Base-by-base conservation (phyloP, 2,113 vertebrate genomes). In the Uria lomvia region DNA sequence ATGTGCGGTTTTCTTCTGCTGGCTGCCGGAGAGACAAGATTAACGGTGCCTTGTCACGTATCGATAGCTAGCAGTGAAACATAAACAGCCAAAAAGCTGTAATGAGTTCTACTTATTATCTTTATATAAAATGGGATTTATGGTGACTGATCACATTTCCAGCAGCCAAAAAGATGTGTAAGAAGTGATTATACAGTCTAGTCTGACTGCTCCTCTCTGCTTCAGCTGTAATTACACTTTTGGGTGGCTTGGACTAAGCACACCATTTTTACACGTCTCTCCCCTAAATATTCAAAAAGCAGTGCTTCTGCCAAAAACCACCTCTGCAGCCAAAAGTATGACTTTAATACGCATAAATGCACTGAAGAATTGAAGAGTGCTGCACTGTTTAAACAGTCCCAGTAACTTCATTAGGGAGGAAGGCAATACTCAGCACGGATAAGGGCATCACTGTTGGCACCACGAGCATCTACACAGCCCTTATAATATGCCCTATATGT, bases 81-180 rank as follows among this genome's bases (percentile, higher is more conserved):
- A 88, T 68, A 86, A 89, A 94, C 76, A 91, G 70, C 36, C 86
- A 94, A 89, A 95, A 95, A 88, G 70, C 58, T 90, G 62, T 79
- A 96, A 95, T 50, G 73, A 90, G 58, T 60, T 88, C 68, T 70
- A 90, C 75, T 88, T 70, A 76, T 26, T 81, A 60, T 87, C 89
- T 91, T 89, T 73, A 89, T 73, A 90, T 82, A 91, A 85, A 91
- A 59, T 0, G 12, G 73, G 84, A 96, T 91, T 95, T 96, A 92
- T 66, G 38, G 60, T 12, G 50, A 90, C 72, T 91, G 62, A 95
- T 72, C 34, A 59, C 85, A 90, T 94, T 92, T 86, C 87, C 77
- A 97, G 87, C 80, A 95, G 70, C 62, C 62, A 79, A 88, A 62
- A 82, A 85, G 80, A 95, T 45, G 42, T 9, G 30, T 38, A 88